A percentile compares a stretch with the other conserved stretches of the same genome.
These are phyloP conservation scores for Drosophila prostipennis DNA, from an alignment of 2,888 invertebrate genomes.

Conservation along the genomic window DNA sequence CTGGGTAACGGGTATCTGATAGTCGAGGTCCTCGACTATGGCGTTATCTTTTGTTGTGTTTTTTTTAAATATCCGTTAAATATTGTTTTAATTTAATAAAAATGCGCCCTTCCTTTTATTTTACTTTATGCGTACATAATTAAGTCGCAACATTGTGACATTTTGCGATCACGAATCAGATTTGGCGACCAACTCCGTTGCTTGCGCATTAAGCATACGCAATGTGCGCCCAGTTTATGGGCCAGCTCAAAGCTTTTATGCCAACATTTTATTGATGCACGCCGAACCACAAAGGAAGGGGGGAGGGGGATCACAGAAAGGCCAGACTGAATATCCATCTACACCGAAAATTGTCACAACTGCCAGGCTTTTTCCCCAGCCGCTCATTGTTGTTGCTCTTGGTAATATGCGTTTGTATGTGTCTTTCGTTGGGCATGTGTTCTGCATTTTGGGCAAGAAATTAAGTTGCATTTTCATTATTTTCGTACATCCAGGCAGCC, in stretches of 20 bases:
- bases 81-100: too few species aligned
- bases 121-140: too few species aligned
- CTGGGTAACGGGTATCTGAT: too few species aligned
- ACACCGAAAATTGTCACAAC: slow-evolving; percentile 63
- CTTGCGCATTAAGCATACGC: slow-evolving; percentile 64
- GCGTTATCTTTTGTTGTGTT: too few species aligned
- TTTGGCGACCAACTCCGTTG: slow-evolving; percentile 7
- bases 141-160: not conserved
- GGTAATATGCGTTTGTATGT: slow-evolving; percentile 22
- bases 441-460: slow-evolving; percentile 61
- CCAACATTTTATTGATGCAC: slow-evolving; percentile 72
- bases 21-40: too few species aligned
- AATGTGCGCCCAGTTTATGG: slow-evolving; percentile 51
- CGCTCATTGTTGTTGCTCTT: slow-evolving; percentile 13
- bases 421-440: slow-evolving; percentile 26
- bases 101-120: too few species aligned
- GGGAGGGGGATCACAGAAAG: not conserved
- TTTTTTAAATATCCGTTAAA: too few species aligned
- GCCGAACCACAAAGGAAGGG: slow-evolving; percentile 30
- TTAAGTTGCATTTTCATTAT: slow-evolving; percentile 71
- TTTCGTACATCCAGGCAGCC: slow-evolving; percentile 46
- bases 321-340: slow-evolving; percentile 30
- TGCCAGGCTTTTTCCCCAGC: slow-evolving; percentile 19
- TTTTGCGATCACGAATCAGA: slow-evolving; percentile 12
- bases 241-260: slow-evolving; percentile 51